Percentiles rank a stretch among this genome's conserved stretches.
Conservation (phyloP, 2,113 vertebrate genomes). For the Megaptera novaeangliae region DNA sequence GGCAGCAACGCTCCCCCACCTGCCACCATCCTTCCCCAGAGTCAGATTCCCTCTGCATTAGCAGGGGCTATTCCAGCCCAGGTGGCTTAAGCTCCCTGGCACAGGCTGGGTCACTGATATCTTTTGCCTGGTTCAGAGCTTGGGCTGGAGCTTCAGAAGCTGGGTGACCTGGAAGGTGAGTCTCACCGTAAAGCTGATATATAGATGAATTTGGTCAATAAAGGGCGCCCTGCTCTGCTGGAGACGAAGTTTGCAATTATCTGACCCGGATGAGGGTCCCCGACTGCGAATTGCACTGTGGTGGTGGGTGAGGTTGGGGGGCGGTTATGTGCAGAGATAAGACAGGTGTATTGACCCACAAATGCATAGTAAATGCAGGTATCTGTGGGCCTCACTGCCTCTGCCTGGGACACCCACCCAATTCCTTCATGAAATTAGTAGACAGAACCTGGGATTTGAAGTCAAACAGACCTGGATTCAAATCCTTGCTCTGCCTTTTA, state of each 20-base stretch:
- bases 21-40: too few species aligned
- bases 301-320: rapidly evolving
- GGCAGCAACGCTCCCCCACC: rapidly evolving
- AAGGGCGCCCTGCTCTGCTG: neutral
- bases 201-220: rapidly evolving
- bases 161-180: neutral
- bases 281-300: rapidly evolving
- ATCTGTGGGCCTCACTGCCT: rapidly evolving
- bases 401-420: neutral
- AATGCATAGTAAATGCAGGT: rapidly evolving
- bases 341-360: rapidly evolving
- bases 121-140: neutral
- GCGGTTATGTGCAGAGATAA: rapidly evolving
- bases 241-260: neutral
- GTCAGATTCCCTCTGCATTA: rapidly evolving
- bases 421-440: rapidly evolving
- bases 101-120: rapidly evolving
- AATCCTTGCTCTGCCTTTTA: neutral
- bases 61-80: rapidly evolving
- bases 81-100: neutral
- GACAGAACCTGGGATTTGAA: neutral
- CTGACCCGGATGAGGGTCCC: neutral
- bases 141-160: neutral
- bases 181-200: rapidly evolving
- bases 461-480: neutral